Evolutionary conservation across 2,888 invertebrate genomes (phyloP).

Genomic region (Leucophenga montana): DNA sequence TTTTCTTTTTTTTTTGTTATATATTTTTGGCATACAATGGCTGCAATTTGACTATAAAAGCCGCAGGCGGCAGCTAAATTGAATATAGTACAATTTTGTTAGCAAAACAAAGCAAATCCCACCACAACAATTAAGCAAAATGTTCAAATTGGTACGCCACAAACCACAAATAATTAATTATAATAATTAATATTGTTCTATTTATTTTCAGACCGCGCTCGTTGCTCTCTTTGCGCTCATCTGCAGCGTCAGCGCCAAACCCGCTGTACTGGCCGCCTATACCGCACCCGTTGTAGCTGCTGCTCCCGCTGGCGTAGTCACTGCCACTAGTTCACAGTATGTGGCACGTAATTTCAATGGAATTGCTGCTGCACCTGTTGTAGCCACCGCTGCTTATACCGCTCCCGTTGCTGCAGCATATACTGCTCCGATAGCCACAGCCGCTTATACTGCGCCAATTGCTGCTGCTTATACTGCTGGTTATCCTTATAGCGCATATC

Average conservation of each 20-base stretch:
- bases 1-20: constrained; percentile 42
- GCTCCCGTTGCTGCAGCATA: constrained; percentile 50
- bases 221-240: constrained; percentile 70
- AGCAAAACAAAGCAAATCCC: constrained; percentile 40
- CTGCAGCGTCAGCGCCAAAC: constrained; percentile 75
- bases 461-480: constrained; percentile 57
- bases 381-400: constrained; percentile 60
- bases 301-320: constrained; percentile 72
- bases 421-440: constrained; percentile 40
- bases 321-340: constrained; percentile 77
- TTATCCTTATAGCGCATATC: too few species aligned
- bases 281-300: constrained; percentile 57
- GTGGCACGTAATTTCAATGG: constrained; percentile 77
- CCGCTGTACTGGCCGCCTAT: constrained; percentile 59
- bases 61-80: constrained; percentile 27
- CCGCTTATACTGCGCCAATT: constrained; percentile 57
- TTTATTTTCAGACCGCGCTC: constrained; percentile 73
- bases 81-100: constrained; percentile 55
- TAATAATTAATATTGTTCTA: constrained; percentile 21
- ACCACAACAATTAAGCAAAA: constrained; percentile 54
- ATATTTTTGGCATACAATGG: too few species aligned
- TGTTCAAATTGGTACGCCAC: constrained; percentile 64
- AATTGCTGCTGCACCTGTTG: constrained; percentile 72
- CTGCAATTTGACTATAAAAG: constrained; percentile 61
- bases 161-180: constrained; percentile 10